Evolutionary conservation across 2,888 invertebrate species (phyloP), one percentile per base, ranked within the genome.

Genomic region (Pedicia rivosa): DNA sequence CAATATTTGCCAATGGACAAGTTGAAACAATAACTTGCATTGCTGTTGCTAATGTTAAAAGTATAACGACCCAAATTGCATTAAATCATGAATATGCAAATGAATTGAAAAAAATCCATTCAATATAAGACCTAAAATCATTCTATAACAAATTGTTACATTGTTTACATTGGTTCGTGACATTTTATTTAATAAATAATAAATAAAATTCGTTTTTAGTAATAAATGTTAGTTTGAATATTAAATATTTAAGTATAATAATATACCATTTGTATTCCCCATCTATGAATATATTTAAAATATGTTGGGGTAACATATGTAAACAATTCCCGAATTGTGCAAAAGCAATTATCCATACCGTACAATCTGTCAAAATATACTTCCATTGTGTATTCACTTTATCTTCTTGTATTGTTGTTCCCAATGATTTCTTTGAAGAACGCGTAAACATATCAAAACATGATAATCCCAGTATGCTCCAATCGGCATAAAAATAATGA

Each of bases 271-370:
- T 65, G 67, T 16, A 79, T 72, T 46, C 74, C 64, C 70, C 73
- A 75, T 31, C 76, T 74, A 46, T 78, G 74, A 35, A 80, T 67
- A 37, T 69, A 65, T 44, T 70, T 72, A 49, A 79, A 74, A 48
- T 78, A 80, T 1, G 73, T 72, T 0, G 79, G 79, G 1, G 74
- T 67, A 78, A 69, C 12, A 78, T 55, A n/a, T 0, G 77, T 78
- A 32, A 76, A 71, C 15, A 78, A 60, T 2, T 78, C 75, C 76
- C 77, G 79, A 36, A 71, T 46, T 78, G 76, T 0, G 74, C 69
- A 8, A 72, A 49, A 13, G 71, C 65, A 43, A 72, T 71, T 50
- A 74, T 65, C 73, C 74, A 76, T 7, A 78, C 63, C 1, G 74
- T 67, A 13, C 62, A 50, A 1, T 75, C 76, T 1, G 64, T 65